A percentile compares a stretch with the other conserved stretches of the same genome.
These are phyloP conservation scores for Lathronympha strigana DNA, from an alignment of 2,888 invertebrate genomes.

Conservation along the genomic window DNA sequence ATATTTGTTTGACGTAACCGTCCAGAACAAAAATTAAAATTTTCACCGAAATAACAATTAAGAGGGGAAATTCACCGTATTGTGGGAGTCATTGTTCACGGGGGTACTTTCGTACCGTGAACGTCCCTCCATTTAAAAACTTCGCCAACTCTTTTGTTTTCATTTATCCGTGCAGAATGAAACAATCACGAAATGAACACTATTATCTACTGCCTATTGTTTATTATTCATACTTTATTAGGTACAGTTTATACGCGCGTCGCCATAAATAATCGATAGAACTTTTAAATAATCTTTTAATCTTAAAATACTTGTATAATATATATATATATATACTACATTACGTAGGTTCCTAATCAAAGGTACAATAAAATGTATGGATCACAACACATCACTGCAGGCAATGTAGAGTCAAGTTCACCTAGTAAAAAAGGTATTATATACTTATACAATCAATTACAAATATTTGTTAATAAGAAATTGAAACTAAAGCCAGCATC, in stretches of 20 bases:
- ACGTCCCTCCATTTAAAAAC: constrained; percentile 8
- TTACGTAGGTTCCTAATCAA: constrained; percentile 39
- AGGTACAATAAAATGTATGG: constrained; percentile 47
- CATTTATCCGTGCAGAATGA: constrained; percentile 22
- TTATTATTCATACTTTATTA: constrained; percentile 51
- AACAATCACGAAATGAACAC: constrained; percentile 33
- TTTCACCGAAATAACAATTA: neutral
- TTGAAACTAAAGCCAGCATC: constrained; percentile 55
- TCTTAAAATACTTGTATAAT: constrained; percentile 40
- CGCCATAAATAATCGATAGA: constrained; percentile 50
- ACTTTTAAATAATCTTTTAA: constrained; percentile 50
- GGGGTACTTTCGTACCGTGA: neutral
- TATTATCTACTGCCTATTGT: constrained; percentile 39
- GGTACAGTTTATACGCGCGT: constrained; percentile 67
- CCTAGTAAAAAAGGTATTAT: constrained; percentile 38
- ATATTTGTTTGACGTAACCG: neutral
- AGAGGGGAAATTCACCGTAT: neutral
- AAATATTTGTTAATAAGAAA: constrained; percentile 35
- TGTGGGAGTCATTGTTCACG: neutral
- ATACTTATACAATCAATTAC: constrained; percentile 36
- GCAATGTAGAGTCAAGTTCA: constrained; percentile 40
- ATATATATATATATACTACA: too few relatives aligned
- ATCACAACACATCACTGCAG: constrained; percentile 52
- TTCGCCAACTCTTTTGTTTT: constrained; percentile 24
- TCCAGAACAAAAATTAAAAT: neutral